Conservation (phyloP, 2,888 invertebrate species). For the Heliothis peltigera region DNA sequence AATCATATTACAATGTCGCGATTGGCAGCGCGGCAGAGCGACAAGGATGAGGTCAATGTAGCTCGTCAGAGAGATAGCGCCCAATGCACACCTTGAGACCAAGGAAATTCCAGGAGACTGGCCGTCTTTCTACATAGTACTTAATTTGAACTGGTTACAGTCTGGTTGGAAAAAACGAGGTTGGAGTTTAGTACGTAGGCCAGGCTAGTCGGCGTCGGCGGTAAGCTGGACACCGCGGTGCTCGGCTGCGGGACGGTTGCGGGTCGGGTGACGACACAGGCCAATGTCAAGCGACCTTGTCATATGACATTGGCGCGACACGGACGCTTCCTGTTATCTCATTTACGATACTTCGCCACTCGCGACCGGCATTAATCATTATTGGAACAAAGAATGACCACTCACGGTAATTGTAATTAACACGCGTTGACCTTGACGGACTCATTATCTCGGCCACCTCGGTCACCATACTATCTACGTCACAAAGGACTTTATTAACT, state of each 20-base stretch:
- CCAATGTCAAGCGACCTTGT: slow-evolving; percentile 76
- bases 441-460: slow-evolving; percentile 78
- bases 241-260: slow-evolving; percentile 22
- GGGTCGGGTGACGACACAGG: slow-evolving; percentile 51
- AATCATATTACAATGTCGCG: slow-evolving; percentile 50
- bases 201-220: too few species aligned
- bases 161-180: background rate
- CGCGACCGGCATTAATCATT: slow-evolving; percentile 87
- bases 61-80: slow-evolving; percentile 29
- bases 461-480: slow-evolving; percentile 76
- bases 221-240: background rate
- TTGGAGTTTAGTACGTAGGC: background rate
- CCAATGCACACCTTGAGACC: slow-evolving; percentile 38
- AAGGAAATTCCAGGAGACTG: slow-evolving; percentile 8
- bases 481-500: slow-evolving; percentile 83
- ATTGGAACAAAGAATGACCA: slow-evolving; percentile 90
- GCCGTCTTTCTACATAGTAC: slow-evolving; percentile 5
- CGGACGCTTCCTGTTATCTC: slow-evolving; percentile 89
- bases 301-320: slow-evolving; percentile 83
- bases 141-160: background rate
- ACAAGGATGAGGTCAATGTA: slow-evolving; percentile 46
- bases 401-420: slow-evolving; percentile 89
- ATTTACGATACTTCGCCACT: slow-evolving; percentile 84
- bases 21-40: slow-evolving; percentile 41
- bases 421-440: slow-evolving; percentile 79